phyloP scores from a whole-genome alignment of 2,113 vertebrate genomes.

The Gyps fulvus region DNA sequence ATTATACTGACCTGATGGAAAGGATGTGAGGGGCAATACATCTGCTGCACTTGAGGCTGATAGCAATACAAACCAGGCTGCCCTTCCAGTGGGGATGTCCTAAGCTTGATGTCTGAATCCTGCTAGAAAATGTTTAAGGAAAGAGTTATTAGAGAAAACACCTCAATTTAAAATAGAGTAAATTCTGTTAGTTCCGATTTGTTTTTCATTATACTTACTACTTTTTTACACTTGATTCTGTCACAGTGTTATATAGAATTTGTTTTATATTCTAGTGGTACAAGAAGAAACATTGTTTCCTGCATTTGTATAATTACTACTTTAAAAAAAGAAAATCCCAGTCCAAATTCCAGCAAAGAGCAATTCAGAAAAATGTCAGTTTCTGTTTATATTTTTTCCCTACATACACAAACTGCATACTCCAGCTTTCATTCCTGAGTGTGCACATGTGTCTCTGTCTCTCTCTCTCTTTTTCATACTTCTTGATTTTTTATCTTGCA shows the following conservation, averaged over 20 bases:
- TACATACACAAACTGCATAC: neutral
- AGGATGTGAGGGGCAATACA: conserved; percentile 76
- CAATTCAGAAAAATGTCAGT: neutral
- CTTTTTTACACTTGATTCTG: neutral
- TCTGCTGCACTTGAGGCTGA: conserved; percentile 75
- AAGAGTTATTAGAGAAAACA: neutral
- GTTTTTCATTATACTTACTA: neutral
- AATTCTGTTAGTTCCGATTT: neutral
- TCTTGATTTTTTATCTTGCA: neutral
- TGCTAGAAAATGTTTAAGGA: conserved; percentile 28
- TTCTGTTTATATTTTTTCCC: neutral
- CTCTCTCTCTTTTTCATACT: neutral
- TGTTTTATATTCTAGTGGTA: neutral
- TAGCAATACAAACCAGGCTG: conserved; percentile 75
- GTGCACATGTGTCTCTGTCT: neutral
- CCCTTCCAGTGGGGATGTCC: conserved; percentile 67
- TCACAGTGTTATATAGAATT: neutral
- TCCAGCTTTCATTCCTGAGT: neutral
- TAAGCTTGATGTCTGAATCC: conserved; percentile 74
- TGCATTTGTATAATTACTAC: neutral
- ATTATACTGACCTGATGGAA: conserved; percentile 75
- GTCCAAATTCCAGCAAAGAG: neutral
- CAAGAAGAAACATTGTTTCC: neutral
- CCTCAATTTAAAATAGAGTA: neutral
- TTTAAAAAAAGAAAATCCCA: neutral